Percentiles rank a stretch among this genome's conserved stretches.
Conservation (phyloP, 1,140 invertebrate genomes). For the Elymnias hypermnestra region DNA sequence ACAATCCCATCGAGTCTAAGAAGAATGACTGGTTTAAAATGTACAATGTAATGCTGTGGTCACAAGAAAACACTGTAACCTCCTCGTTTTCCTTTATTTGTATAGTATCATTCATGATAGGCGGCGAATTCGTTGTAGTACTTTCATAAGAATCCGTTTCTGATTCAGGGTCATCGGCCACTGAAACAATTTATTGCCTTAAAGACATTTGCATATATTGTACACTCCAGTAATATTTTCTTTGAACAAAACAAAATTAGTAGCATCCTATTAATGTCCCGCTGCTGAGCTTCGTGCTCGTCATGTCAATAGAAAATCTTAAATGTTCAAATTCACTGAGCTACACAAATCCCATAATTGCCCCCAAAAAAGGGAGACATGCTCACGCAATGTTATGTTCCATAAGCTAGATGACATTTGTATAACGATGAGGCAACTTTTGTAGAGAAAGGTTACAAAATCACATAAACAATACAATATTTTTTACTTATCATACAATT, state of each 20-base stretch:
- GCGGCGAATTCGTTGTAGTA: conserved; percentile 41
- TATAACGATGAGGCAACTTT: too few species aligned
- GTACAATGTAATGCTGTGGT: conserved; percentile 80
- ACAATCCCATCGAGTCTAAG: conserved; percentile 64
- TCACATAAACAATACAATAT: too few species aligned
- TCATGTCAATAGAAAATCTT: too few species aligned
- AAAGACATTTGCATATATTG: too few species aligned
- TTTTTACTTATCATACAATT: background rate
- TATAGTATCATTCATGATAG: conserved; percentile 40
- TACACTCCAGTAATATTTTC: too few species aligned
- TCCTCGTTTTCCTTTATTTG: conserved; percentile 61
- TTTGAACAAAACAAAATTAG: background rate
- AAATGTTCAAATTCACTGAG: too few species aligned
- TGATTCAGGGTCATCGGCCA: conserved; percentile 15
- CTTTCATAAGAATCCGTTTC: conserved; percentile 14
- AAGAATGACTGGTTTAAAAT: conserved; percentile 80
- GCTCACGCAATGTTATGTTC: too few species aligned
- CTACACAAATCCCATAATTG: too few species aligned
- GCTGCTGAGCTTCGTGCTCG: too few species aligned
- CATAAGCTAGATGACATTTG: too few species aligned
- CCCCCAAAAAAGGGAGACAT: too few species aligned
- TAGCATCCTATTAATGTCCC: background rate
- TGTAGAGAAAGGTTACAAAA: too few species aligned
- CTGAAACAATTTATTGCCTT: conserved; percentile 16
- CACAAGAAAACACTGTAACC: conserved; percentile 76